Evolutionary conservation across 1,140 invertebrate species (phyloP).

Genomic region (Calephelis virginiensis): DNA sequence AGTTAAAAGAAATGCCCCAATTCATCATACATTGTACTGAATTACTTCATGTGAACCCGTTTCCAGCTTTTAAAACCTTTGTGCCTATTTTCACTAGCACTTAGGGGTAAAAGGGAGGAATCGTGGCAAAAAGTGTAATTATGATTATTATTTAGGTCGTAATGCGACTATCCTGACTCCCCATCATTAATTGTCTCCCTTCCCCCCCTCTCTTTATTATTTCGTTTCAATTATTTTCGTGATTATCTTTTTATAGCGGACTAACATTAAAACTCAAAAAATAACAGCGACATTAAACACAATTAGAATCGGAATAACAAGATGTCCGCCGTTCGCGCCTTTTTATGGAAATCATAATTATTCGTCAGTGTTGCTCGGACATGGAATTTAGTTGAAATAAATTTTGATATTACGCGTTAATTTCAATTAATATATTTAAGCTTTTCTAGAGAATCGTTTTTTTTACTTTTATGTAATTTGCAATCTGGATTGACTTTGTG

Average conservation of each 20-base stretch:
- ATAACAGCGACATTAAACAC: slow-evolving; percentile 73
- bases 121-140: slow-evolving; percentile 75
- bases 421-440: neutral
- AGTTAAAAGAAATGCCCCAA: slow-evolving; percentile 11
- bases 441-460: no score
- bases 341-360: slow-evolving; percentile 47
- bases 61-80: slow-evolving; percentile 36
- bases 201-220: slow-evolving; percentile 65
- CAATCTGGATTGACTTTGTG: no score
- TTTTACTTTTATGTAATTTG: no score
- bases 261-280: slow-evolving; percentile 75
- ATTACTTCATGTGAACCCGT: slow-evolving; percentile 10
- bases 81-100: slow-evolving; percentile 59
- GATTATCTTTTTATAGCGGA: slow-evolving; percentile 77
- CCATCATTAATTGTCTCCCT: slow-evolving; percentile 64
- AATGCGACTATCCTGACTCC: slow-evolving; percentile 69
- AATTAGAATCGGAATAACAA: slow-evolving; percentile 73
- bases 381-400: slow-evolving; percentile 4
- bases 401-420: slow-evolving; percentile 4
- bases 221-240: slow-evolving; percentile 79
- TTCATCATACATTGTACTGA: slow-evolving; percentile 1
- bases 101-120: slow-evolving; percentile 63
- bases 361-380: neutral
- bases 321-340: slow-evolving; percentile 54
- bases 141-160: slow-evolving; percentile 78